Evolutionary conservation across 2,797 vertebrate genomes (phyloP), one percentile per base, ranked within the genome.

Genomic region (Meda fulgida): DNA sequence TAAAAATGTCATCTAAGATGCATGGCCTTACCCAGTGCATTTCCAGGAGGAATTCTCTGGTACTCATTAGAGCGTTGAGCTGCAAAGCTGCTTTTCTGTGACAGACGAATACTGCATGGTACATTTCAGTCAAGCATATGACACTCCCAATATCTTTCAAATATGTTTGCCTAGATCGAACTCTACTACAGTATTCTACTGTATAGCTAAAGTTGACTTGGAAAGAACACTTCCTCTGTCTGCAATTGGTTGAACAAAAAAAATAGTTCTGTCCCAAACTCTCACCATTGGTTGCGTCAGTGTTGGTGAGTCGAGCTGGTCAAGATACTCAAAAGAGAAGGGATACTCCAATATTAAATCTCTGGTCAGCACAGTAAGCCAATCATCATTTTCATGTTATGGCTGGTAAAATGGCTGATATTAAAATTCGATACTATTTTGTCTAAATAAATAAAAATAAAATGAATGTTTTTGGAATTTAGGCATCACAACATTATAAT

Each of bases 1-100:
- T 84, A 80, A 84, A 75, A 66, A 85, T 84, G 85, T 85, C 83
- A 85, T 66, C 73, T 75, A 85, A 85, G 80, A 87, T 87, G 34
- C 87, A 87, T 84, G 55, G 71, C 81, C 69, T 71, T 67, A 86
- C 55, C 21, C 16, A 67, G 38, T 72, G 67, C 65, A 84, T 86
- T 87, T 87, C 66, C 80, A 67, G 73, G 55, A 84, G 58, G n/a
- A 29, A 76, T 80, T 21, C 16, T n/a, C n/a, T n/a, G 19, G 40
- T 83, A 34, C 63, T 67, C 40, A 40, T 73, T 73, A 36, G 26
- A 48, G 43, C 36, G 13, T 26, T 31, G 55, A 82, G 81, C 55
- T 53, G 53, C 69, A 85, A 81, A 81, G 31, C 58, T 55, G 34
- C 46, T 80, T 53, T 29, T 53, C 73, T 84, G 40, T 66, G 80